Evolutionary conservation across 2,797 vertebrate species (phyloP).

Genomic region (Dicrostonyx torquatus): DNA sequence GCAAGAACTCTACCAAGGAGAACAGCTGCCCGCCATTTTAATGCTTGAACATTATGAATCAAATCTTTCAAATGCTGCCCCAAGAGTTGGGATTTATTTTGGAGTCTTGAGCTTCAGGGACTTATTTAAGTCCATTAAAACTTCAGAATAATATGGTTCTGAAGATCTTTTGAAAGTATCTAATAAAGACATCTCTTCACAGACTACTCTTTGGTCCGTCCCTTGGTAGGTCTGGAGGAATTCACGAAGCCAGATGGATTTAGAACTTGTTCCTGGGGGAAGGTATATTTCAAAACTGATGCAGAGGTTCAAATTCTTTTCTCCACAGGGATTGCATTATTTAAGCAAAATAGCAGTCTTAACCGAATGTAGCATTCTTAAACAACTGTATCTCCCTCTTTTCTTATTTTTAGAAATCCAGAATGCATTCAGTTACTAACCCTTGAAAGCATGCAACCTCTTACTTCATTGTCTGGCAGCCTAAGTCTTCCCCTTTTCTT

Average conservation of each 20-base stretch:
- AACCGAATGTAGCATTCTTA: slow-evolving; percentile 47
- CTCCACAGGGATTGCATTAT: slow-evolving; percentile 44
- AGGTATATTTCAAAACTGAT: slow-evolving; percentile 58
- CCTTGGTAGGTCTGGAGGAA: neutral
- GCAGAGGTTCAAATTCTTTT: slow-evolving; percentile 47
- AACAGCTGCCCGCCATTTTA: slow-evolving; percentile 70
- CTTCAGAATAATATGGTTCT: slow-evolving; percentile 62
- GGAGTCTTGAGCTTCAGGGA: slow-evolving; percentile 51
- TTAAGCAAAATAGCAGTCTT: slow-evolving; percentile 65
- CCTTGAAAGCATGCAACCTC: slow-evolving; percentile 67
- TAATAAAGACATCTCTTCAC: slow-evolving; percentile 56
- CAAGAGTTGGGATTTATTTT: slow-evolving; percentile 65
- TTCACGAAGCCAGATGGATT: slow-evolving; percentile 21
- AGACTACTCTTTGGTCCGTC: slow-evolving; percentile 36
- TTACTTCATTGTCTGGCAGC: slow-evolving; percentile 52
- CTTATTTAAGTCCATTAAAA: slow-evolving; percentile 55
- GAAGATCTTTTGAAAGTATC: slow-evolving; percentile 53
- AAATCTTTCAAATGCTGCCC: slow-evolving; percentile 26
- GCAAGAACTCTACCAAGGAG: slow-evolving; percentile 6
- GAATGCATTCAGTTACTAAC: slow-evolving; percentile 59
- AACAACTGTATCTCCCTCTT: slow-evolving; percentile 21
- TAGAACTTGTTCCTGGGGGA: slow-evolving; percentile 42
- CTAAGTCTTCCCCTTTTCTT: neutral
- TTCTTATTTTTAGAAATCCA: slow-evolving; percentile 59
- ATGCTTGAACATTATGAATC: slow-evolving; percentile 61